Conservation (phyloP, 1,140 invertebrate species). For the Drosophila sp. region DNA sequence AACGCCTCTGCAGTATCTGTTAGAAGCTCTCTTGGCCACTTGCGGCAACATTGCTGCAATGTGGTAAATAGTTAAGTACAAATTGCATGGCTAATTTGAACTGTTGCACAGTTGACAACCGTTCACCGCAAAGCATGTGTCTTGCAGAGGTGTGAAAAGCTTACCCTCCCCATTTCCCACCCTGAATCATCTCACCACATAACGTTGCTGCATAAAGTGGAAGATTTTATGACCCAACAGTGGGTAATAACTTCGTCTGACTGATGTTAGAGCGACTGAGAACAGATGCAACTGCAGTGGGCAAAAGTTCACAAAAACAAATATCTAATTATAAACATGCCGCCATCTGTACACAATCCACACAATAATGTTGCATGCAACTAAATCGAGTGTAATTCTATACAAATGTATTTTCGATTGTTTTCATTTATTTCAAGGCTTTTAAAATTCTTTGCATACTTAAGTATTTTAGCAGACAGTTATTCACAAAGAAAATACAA, state of each 20-base stretch:
- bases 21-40: conserved; percentile 16
- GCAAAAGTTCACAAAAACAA: conserved; percentile 9
- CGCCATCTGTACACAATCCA: not conserved
- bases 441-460: not conserved
- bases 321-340: conserved; percentile 27
- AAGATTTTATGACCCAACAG: conserved; percentile 21
- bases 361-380: not conserved
- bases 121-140: conserved; percentile 33
- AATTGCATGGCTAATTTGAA: conserved; percentile 81
- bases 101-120: conserved; percentile 65
- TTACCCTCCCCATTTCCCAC: not conserved
- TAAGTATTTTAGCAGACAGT: not conserved
- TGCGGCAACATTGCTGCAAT: conserved; percentile 22
- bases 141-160: conserved; percentile 41
- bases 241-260: conserved; percentile 31
- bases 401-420: not conserved
- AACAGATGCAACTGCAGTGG: conserved; percentile 8
- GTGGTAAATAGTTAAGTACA: conserved; percentile 77
- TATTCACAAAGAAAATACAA: not conserved
- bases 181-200: too few species aligned
- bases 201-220: conserved; percentile 28
- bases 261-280: conserved; percentile 9
- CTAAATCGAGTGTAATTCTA: not conserved
- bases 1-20: conserved; percentile 50
- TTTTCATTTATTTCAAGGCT: not conserved